Conservation (phyloP, 2,797 vertebrate genomes). For the Enteromius anoplus region DNA sequence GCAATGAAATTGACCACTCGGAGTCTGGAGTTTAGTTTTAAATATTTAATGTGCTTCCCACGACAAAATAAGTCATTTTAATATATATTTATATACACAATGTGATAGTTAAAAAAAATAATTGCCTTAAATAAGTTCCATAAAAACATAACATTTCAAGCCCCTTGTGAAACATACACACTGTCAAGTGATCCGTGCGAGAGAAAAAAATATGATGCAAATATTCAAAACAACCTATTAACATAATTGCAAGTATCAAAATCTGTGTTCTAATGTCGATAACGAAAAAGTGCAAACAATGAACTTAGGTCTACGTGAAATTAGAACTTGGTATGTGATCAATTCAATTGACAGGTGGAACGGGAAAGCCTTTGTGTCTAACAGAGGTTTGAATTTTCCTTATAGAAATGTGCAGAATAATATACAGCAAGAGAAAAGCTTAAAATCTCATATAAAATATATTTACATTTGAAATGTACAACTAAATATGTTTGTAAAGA, state of each 20-base stretch:
- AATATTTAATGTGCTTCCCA: slow-evolving; percentile 73
- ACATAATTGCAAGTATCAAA: slow-evolving; percentile 5
- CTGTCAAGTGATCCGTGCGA: slow-evolving; percentile 27
- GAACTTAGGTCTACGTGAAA: slow-evolving; percentile 43
- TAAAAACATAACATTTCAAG: slow-evolving; percentile 34
- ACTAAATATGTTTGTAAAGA: slow-evolving; percentile 35
- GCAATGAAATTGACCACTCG: not conserved
- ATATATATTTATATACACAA: slow-evolving; percentile 35
- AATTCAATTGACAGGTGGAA: slow-evolving; percentile 20
- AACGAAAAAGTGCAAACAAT: slow-evolving; percentile 54
- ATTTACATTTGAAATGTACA: slow-evolving; percentile 44
- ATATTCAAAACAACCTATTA: slow-evolving; percentile 9
- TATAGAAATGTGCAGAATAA: slow-evolving; percentile 24
- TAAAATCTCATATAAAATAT: slow-evolving; percentile 42
- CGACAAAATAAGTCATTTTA: slow-evolving; percentile 57
- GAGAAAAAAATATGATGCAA: not conserved
- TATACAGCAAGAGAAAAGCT: slow-evolving; percentile 10
- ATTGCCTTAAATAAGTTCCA: slow-evolving; percentile 49
- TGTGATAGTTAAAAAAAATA: slow-evolving; percentile 22
- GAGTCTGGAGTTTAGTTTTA: slow-evolving; percentile 54
- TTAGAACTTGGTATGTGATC: not conserved
- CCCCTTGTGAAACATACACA: slow-evolving; percentile 39
- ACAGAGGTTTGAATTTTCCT: not conserved
- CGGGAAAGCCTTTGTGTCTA: not conserved
- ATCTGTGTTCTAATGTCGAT: slow-evolving; percentile 15